phyloP scores from a whole-genome alignment of 2,888 invertebrate species.

The Ectropis crepuscularia region DNA sequence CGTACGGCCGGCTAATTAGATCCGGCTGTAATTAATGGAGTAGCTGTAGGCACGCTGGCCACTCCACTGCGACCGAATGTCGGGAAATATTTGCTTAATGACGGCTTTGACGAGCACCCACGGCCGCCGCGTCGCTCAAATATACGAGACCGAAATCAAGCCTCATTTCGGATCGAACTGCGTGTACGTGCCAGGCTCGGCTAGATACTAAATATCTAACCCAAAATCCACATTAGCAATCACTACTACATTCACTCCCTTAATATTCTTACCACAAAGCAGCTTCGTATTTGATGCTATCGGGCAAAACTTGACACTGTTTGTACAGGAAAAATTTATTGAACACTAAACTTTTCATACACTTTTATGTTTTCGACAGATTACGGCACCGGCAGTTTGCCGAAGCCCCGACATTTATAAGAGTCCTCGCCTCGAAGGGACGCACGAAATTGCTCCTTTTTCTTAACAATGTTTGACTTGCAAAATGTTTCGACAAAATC shows the following conservation, averaged over 20 bases:
- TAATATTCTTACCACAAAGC: too few species aligned
- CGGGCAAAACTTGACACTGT: conserved; percentile 49
- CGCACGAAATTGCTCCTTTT: conserved; percentile 60
- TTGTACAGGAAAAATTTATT: conserved; percentile 75
- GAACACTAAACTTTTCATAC: conserved; percentile 76
- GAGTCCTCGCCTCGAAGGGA: conserved; percentile 59
- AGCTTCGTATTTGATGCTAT: too few species aligned
- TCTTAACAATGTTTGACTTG: conserved; percentile 57
- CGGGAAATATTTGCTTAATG: conserved; percentile 63
- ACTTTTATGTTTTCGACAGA: conserved; percentile 73
- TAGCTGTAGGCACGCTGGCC: conserved; percentile 42
- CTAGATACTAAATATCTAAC: conserved; percentile 4
- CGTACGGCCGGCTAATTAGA: conserved; percentile 56
- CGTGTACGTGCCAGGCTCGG: conserved; percentile 15
- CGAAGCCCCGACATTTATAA: conserved; percentile 62
- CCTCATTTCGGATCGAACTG: conserved; percentile 41
- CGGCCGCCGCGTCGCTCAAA: conserved; percentile 44
- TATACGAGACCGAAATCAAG: conserved; percentile 48
- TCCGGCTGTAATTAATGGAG: conserved; percentile 59
- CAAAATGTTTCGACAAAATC: conserved; percentile 52
- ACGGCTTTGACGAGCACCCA: conserved; percentile 52
- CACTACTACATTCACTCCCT: background rate
- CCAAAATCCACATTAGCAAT: background rate
- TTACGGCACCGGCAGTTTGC: conserved; percentile 65
- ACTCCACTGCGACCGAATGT: conserved; percentile 43